Percentiles rank a stretch among this genome's conserved stretches.
These are phyloP conservation scores for Aricia agestis DNA, from an alignment of 1,140 invertebrate genomes.

Conservation along the genomic window DNA sequence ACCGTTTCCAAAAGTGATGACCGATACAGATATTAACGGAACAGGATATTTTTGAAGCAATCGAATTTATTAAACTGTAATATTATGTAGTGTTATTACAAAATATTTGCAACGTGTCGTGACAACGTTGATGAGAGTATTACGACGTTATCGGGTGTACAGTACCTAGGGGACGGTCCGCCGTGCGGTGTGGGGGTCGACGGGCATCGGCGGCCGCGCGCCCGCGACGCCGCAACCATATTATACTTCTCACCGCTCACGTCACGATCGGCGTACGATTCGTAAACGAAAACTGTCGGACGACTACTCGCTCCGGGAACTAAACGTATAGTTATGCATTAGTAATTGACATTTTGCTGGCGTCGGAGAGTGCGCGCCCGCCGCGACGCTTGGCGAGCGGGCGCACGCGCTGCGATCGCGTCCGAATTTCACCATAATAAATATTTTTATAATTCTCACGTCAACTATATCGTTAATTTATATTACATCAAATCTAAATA, in stretches of 20 bases:
- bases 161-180: conserved; percentile 22
- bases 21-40: background rate
- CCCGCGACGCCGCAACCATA: conserved; percentile 48
- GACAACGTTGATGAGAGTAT: background rate
- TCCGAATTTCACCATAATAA: conserved; percentile 56
- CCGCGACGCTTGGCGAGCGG: conserved; percentile 4
- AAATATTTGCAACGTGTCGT: background rate
- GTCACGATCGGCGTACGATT: background rate
- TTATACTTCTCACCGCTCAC: conserved; percentile 66
- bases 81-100: background rate
- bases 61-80: background rate
- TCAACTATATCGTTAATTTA: conserved; percentile 54
- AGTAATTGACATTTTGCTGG: conserved; percentile 68
- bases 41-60: background rate
- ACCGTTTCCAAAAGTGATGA: background rate
- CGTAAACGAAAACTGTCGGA: conserved; percentile 10
- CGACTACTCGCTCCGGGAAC: conserved; percentile 23
- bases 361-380: conserved; percentile 7
- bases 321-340: conserved; percentile 48
- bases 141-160: background rate
- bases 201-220: conserved; percentile 11
- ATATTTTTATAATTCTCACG: conserved; percentile 61
- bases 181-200: conserved; percentile 19
- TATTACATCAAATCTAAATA: conserved; percentile 60
- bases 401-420: conserved; percentile 22